phyloP scores from a whole-genome alignment of 2,797 vertebrate genomes.

The Enoplosus armatus region DNA sequence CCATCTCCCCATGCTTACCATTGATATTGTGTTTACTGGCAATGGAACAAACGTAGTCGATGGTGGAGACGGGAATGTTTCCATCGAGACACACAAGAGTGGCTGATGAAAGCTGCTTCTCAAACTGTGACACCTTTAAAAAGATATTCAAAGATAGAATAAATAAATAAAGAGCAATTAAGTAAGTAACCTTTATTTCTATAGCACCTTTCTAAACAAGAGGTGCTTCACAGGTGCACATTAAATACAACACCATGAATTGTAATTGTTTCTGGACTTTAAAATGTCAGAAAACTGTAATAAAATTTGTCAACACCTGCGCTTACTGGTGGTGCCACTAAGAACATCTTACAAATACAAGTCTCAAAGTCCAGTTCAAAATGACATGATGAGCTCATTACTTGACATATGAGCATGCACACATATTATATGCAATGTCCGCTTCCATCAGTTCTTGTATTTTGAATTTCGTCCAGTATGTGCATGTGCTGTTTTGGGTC shows the following conservation, averaged over 20 bases:
- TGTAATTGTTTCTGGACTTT: neutral
- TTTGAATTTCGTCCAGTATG: neutral
- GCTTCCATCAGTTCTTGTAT: too few species aligned
- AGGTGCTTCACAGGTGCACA: neutral
- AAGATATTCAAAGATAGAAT: constrained; percentile 7
- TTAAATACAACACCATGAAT: neutral
- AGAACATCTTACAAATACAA: too few species aligned
- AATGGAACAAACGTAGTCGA: constrained; percentile 89
- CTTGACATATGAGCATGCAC: neutral
- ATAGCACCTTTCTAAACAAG: neutral
- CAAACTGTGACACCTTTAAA: constrained; percentile 90
- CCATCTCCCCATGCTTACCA: constrained; percentile 76
- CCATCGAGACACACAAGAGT: constrained; percentile 91
- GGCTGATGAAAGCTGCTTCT: constrained; percentile 85
- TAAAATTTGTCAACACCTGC: neutral
- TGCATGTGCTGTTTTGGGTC: neutral
- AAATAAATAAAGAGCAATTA: neutral
- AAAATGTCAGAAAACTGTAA: neutral
- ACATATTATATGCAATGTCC: neutral
- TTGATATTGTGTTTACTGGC: constrained; percentile 84
- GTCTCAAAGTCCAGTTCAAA: too few species aligned
- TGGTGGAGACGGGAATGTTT: constrained; percentile 90
- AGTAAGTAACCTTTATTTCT: neutral
- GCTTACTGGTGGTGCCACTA: too few species aligned
- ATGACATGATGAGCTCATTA: neutral